Evolutionary conservation across 2,797 vertebrate genomes (phyloP), one percentile per base, ranked within the genome.

Genomic region (Amazona finschi): DNA sequence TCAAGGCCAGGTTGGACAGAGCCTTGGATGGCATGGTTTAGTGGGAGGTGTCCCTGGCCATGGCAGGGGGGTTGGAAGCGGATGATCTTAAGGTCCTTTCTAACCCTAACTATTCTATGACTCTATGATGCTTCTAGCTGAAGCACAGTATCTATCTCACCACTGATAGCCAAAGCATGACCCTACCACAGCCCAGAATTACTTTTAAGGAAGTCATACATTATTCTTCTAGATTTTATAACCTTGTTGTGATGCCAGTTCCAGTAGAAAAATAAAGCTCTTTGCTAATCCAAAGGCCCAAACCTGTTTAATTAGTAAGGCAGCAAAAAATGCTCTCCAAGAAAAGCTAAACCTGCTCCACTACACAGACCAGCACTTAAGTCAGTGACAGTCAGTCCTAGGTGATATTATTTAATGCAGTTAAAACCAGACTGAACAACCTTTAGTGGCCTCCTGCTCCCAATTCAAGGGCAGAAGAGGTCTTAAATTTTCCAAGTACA

Each of bases 271-370:
- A 27, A 92, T 80, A 90, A 79, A 58, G 50, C 44, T 93, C 92
- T 71, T 90, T 39, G 75, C 69, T 83, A 87, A 93, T 86, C 62
- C 39, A 82, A 91, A 87, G 69, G 77, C 52, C 89, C 91, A 94
- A 96, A 87, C 52, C 85, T 92, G 73, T 91, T 93, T 84, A 69
- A 80, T 85, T 52, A 33, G 52, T 82, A 95, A 81, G 89, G 74
- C 44, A 95, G 95, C 53, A 96, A 79, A 50, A 96, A 96, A 94
- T 6, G 8, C 61, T 86, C 90, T 96, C 81, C 80, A 89, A 58
- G 71, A 95, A 47, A 95, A 96, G 91, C 76, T 84, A 79, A 94
- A 95, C 93, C 90, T 95, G 89, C 33, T 90, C 89, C 88, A 77
- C 75, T 94, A 73, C 70, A 93, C 58, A 94, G 80, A 96, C 74